Percentiles rank a stretch among this genome's conserved stretches.
These are phyloP conservation scores for Dynastes hyllus DNA, from an alignment of 2,888 invertebrate species.

Conservation along the genomic window DNA sequence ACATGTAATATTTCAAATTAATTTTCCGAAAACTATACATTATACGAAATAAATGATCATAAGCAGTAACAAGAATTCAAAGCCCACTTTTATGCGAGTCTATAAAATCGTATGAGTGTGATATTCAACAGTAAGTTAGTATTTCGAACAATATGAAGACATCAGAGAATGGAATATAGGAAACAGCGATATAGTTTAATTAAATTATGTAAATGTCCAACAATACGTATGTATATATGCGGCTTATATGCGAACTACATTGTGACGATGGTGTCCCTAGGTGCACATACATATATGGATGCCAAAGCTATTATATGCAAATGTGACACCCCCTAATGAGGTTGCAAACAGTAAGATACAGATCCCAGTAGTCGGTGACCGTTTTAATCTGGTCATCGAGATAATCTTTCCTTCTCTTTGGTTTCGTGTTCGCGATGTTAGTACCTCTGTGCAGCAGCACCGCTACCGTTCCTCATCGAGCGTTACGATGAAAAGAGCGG, in stretches of 20 bases:
- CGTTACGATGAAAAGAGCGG: constrained; percentile 28
- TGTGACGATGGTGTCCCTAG: constrained; percentile 35
- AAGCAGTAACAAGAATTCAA: too few relatives aligned
- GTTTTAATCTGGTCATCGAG: constrained; percentile 57
- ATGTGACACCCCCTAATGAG: constrained; percentile 66
- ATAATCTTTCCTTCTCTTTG: constrained; percentile 51
- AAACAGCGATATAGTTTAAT: constrained; percentile 56
- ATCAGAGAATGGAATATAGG: constrained; percentile 15
- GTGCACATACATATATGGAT: constrained; percentile 55
- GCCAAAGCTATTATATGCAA: constrained; percentile 63
- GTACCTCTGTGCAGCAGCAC: constrained; percentile 12
- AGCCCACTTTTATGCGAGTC: too few relatives aligned
- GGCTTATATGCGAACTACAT: constrained; percentile 50
- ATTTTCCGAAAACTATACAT: too few relatives aligned
- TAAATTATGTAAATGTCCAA: constrained; percentile 61
- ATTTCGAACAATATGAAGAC: constrained; percentile 37
- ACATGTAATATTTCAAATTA: too few relatives aligned
- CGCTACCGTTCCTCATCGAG: constrained; percentile 43
- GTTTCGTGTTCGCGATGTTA: constrained; percentile 47
- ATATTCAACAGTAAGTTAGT: too few relatives aligned
- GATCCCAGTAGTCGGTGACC: constrained; percentile 59
- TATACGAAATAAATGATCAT: too few relatives aligned
- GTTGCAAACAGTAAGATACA: constrained; percentile 60
- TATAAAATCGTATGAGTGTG: too few relatives aligned
- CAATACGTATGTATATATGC: constrained; percentile 46